Evolutionary conservation across 2,113 vertebrate species (phyloP), one percentile per base, ranked within the genome.

Genomic region (Meriones unguiculatus): DNA sequence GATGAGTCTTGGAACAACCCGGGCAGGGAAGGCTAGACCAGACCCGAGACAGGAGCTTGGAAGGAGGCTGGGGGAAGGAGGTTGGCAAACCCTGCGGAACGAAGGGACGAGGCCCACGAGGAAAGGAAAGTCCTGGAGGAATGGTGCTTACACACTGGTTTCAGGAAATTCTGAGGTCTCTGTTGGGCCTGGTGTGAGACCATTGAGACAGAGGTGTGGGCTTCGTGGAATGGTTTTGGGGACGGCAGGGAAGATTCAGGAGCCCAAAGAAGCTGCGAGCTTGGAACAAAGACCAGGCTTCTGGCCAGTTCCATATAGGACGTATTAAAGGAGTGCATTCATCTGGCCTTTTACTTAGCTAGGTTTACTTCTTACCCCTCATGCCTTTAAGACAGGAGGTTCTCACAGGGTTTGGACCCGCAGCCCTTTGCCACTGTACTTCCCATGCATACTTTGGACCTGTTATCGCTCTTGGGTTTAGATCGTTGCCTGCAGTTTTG

Each of bases 281-380:
- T 93, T 82, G 67, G 62, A 93, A 86, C 76, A 89, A 85, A 87
- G 90, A 85, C 69, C 76, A 50, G 54, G 24, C 50, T 87, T 96
- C 90, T 91, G 93, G 57, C 65, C 75, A 78, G 1, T 59, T 91
- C 38, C 38, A 38, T 89, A n/a, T n/a, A 85, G 67, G 11, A 14
- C 41, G 13, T 80, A n/a, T 75, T 90, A 76, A 81, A 67, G 87
- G 72, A 70, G 24, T 86, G 52, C 54, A 57, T 17, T 15, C 30
- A 9, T 20, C 76, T 32, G 41, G 22, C 25, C 65, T 52, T 70
- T 59, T 69, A 77, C 65, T 59, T 62, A 77, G 25, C 32, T 22
- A 84, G 85, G 35, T 17, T 82, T n/a, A 52, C 5, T 12, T 14
- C 38, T 57, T 64, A 28, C 7, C 32, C 4, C 85, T 93, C 73